Base-by-base conservation (phyloP, 2,888 invertebrate species). In the Lasioglossum calceatum region DNA sequence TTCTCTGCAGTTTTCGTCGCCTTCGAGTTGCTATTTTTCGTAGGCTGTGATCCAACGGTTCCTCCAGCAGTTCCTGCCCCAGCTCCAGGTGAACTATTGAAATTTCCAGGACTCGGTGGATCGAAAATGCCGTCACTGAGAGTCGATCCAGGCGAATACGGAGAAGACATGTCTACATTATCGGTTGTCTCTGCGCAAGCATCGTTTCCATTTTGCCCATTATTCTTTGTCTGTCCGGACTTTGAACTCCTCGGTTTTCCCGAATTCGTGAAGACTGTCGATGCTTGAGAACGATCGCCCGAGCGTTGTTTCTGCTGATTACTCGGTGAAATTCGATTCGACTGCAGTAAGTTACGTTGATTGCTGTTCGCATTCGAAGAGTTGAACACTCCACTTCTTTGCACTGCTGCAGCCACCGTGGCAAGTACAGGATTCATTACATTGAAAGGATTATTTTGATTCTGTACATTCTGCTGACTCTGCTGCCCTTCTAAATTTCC, bases 61-160 rank as follows among this genome's bases (percentile, higher is more conserved):
- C 79, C 84, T 27, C 71, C 64, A 10, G 67, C 78, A 16, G 82
- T 76, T 8, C 81, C 81, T 75, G 89, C 39, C 0, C 84, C 87
- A 27, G 79, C 39, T 32, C 78, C 54, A 12, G 89, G 92, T 1
- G 93, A 93, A 27, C 91, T 93, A 82, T 92, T 93, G 64, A 93
- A 93, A 84, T 93, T 94, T 2, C 89, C 92, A 2, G 95, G 95
- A 72, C 96, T 94, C 42, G 98, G 98, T 77, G 98, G 98, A 95
- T 97, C 97, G 95, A 98, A 98, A 88, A 98, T 96, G 95, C 98
- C 98, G 92, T 98, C 98, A 94, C 98, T 98, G 95, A 98, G 97
- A 92, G 97, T 97, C n/a, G 98, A 98, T 73, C 98, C 98, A 0
- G 98, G 98, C 76, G 98, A 98, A 95, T 98, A 98, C 0, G 98